Percentiles rank a stretch among this genome's conserved stretches.
phyloP scores from a whole-genome alignment of 2,888 invertebrate species.

The Pharmacophagus antenor region DNA sequence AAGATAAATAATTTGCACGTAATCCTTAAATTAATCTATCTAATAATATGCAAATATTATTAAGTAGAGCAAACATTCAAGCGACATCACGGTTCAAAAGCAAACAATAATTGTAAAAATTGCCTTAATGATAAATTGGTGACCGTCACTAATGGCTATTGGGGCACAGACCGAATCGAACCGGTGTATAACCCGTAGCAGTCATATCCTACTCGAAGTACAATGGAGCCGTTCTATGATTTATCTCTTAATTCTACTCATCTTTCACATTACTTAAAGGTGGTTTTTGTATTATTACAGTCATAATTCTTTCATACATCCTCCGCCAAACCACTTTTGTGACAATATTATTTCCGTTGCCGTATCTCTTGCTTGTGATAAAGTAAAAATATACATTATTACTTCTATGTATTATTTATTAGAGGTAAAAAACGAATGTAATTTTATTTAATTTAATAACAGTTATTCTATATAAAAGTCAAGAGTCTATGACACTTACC shows the following conservation, averaged over 20 bases:
- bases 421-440: slow-evolving; percentile 3
- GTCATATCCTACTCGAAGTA: slow-evolving; percentile 76
- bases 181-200: slow-evolving; percentile 63
- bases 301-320: slow-evolving; percentile 59
- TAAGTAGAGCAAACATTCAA: slow-evolving; percentile 57
- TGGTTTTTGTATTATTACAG: slow-evolving; percentile 56
- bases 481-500: slow-evolving; percentile 10
- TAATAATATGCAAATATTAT: neutral
- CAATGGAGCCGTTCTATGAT: slow-evolving; percentile 72
- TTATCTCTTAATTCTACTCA: slow-evolving; percentile 74
- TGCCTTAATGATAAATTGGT: slow-evolving; percentile 81
- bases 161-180: slow-evolving; percentile 65
- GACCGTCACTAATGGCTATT: slow-evolving; percentile 73
- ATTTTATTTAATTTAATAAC: slow-evolving; percentile 10
- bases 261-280: slow-evolving; percentile 60
- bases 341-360: slow-evolving; percentile 31
- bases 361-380: slow-evolving; percentile 16
- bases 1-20: no score
- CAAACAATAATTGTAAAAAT: slow-evolving; percentile 80
- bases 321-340: slow-evolving; percentile 38
- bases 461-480: slow-evolving; percentile 19
- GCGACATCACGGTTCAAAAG: slow-evolving; percentile 46
- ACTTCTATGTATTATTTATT: slow-evolving; percentile 6
- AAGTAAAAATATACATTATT: slow-evolving; percentile 13
- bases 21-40: neutral